Percentiles rank a stretch among this genome's conserved stretches.
Conservation (phyloP, 2,797 vertebrate genomes). For the Mareca strepera region DNA sequence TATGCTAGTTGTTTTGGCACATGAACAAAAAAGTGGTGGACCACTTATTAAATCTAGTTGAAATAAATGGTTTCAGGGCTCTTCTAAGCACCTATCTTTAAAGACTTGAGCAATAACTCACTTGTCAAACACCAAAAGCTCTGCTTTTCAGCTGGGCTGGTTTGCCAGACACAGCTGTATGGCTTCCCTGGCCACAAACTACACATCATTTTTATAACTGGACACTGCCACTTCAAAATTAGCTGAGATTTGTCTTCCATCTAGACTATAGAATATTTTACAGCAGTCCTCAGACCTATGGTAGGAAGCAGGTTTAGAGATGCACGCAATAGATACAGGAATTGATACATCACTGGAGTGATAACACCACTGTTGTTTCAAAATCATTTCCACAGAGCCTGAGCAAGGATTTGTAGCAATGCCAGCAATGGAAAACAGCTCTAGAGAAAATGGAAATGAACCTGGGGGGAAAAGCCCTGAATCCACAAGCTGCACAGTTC, state of each 20-base stretch:
- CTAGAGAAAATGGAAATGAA: not conserved
- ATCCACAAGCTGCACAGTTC: rapidly evolving
- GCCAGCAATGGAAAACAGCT: not conserved
- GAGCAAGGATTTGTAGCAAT: not conserved
- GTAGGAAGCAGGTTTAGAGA: not conserved
- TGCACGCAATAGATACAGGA: not conserved
- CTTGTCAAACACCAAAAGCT: not conserved
- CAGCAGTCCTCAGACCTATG: not conserved
- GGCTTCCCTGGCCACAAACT: not conserved
- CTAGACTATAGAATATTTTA: not conserved
- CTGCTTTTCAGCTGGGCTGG: not conserved
- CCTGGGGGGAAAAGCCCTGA: not conserved
- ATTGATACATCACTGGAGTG: not conserved
- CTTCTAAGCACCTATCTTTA: not conserved
- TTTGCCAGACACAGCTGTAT: not conserved
- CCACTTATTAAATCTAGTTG: not conserved
- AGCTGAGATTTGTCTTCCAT: not conserved
- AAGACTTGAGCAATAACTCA: not conserved
- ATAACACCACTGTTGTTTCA: not conserved
- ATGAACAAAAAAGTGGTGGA: not conserved
- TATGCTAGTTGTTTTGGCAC: not conserved
- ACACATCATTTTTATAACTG: not conserved
- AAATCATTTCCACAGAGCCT: constrained; percentile 2
- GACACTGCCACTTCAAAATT: not conserved
- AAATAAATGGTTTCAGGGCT: not conserved